These are phyloP conservation scores for Temnothorax curvispinosus DNA, from an alignment of 1,140 invertebrate genomes.

Conservation along the genomic window DNA sequence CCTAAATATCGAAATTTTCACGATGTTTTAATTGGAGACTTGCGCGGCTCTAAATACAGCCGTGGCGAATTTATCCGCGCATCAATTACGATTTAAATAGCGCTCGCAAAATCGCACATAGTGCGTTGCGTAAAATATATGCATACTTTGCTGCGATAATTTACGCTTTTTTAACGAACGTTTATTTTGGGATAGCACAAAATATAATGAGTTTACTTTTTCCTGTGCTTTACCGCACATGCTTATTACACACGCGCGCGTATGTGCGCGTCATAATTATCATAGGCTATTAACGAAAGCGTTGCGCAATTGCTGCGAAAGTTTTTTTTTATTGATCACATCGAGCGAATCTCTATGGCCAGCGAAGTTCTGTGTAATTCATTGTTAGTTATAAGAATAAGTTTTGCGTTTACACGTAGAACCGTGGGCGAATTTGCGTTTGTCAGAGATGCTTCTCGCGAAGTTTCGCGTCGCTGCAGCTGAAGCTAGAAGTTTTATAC, in stretches of 20 bases:
- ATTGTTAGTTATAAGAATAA: slow-evolving; percentile 66
- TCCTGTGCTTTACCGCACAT: background rate
- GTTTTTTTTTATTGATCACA: slow-evolving; percentile 49
- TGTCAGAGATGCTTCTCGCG: slow-evolving; percentile 47
- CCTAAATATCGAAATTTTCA: slow-evolving; percentile 74
- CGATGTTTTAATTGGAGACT: slow-evolving; percentile 76
- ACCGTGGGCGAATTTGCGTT: slow-evolving; percentile 64
- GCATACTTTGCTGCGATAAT: slow-evolving; percentile 51
- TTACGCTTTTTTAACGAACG: slow-evolving; percentile 62
- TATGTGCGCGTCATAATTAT: background rate
- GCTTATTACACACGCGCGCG: background rate
- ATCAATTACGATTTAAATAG: slow-evolving; percentile 76
- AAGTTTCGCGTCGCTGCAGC: slow-evolving; percentile 43
- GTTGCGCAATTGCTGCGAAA: slow-evolving; percentile 20
- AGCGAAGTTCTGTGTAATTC: slow-evolving; percentile 43
- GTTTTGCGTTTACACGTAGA: slow-evolving; percentile 57
- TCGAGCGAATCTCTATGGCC: background rate
- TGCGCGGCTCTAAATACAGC: slow-evolving; percentile 65
- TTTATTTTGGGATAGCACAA: slow-evolving; percentile 51
- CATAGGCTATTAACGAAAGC: slow-evolving; percentile 6
- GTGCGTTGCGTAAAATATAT: slow-evolving; percentile 26
- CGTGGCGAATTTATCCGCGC: slow-evolving; percentile 60
- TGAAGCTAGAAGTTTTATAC: slow-evolving; percentile 57
- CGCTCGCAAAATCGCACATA: slow-evolving; percentile 62
- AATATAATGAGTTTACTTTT: slow-evolving; percentile 65